phyloP scores from a whole-genome alignment of 1,140 invertebrate species.

The Lordiphosa collinella region DNA sequence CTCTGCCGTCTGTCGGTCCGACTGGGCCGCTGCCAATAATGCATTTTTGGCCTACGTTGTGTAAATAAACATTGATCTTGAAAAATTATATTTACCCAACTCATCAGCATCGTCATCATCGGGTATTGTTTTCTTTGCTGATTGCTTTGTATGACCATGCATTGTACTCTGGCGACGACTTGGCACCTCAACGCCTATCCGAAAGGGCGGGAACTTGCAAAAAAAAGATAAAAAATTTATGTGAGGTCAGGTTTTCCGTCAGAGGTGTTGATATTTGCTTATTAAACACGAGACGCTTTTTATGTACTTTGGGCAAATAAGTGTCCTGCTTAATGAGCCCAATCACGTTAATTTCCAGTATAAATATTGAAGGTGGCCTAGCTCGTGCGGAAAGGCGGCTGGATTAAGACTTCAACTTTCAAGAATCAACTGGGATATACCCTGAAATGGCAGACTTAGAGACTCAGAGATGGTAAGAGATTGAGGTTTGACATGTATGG shows the following conservation, averaged over 20 bases:
- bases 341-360: conserved; percentile 70
- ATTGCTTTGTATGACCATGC: conserved; percentile 60
- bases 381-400: conserved; percentile 49
- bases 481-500: too few relatives aligned
- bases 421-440: too few relatives aligned
- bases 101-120: conserved; percentile 63
- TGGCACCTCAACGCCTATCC: neutral
- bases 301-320: conserved; percentile 45
- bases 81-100: conserved; percentile 75
- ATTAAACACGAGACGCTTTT: conserved; percentile 62
- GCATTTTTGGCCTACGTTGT: conserved; percentile 60
- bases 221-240: conserved; percentile 25
- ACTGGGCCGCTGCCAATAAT: conserved; percentile 62
- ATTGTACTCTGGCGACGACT: conserved; percentile 19
- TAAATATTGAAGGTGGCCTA: conserved; percentile 39
- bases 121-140: conserved; percentile 68
- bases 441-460: too few relatives aligned
- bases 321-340: conserved; percentile 66
- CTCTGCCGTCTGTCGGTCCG: conserved; percentile 1
- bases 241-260: conserved; percentile 10
- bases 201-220: neutral
- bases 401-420: too few relatives aligned
- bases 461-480: too few relatives aligned
- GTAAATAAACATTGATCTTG: conserved; percentile 77
- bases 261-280: conserved; percentile 72